Percentiles rank a stretch among this genome's conserved stretches.
Evolutionary conservation across 1,140 invertebrate genomes (phyloP).

Genomic region (Solenopsis invicta): DNA sequence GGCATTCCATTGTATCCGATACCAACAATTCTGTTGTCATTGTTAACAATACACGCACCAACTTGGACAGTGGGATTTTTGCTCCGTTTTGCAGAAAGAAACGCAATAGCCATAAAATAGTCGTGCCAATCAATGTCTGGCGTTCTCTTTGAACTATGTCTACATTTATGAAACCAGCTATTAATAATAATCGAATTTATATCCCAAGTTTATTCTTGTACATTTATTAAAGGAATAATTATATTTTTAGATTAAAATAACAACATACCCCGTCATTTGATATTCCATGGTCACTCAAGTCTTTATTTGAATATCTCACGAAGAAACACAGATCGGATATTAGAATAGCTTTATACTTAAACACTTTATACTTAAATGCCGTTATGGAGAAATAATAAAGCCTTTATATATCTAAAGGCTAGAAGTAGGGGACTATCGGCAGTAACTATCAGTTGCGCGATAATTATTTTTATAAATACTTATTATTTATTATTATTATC

Average conservation of each 20-base stretch:
- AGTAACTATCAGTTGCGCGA: no score
- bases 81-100: conserved; percentile 95
- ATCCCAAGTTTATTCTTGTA: neutral
- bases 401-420: no score
- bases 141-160: conserved; percentile 83
- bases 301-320: neutral
- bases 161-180: neutral
- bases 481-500: no score
- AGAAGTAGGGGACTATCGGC: no score
- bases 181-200: neutral
- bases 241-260: neutral
- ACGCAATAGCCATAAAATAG: conserved; percentile 96
- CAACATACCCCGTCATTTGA: conserved; percentile 17
- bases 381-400: no score
- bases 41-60: conserved; percentile 96
- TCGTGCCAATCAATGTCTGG: conserved; percentile 91
- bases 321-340: neutral
- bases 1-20: conserved; percentile 99
- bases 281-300: conserved; percentile 9
- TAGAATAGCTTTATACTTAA: conserved; percentile 9
- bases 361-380: neutral
- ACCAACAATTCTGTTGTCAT: conserved; percentile 96
- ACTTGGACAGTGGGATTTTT: conserved; percentile 98
- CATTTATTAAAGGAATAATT: neutral
- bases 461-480: no score